Evolutionary conservation across 2,888 invertebrate genomes (phyloP), one percentile per base, ranked within the genome.

Genomic region (Kuschelorhynchus macadamiae): DNA sequence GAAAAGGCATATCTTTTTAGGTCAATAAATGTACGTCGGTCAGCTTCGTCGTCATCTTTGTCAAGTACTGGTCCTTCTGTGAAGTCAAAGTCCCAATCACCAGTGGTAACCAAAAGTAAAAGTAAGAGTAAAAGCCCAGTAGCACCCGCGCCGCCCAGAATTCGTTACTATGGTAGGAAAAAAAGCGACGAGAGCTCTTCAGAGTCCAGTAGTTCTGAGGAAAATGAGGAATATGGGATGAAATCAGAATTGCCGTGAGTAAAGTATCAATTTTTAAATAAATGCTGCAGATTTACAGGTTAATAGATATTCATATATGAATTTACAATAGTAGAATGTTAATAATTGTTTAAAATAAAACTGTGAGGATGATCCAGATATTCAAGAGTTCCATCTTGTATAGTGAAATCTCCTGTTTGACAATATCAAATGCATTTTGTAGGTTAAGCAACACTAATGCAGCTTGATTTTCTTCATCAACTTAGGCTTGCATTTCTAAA

Each of bases 161-260:
- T 87, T 59, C 83, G 88, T 62, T 88, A 88, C 76, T 88, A 88
- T 74, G 88, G 88, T 18, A 81, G 88, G 39, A 86, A 85, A 72
- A 85, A 85, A 64, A 87, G 86, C 33, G 85, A 87, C 72, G 85
- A 86, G 42, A 86, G 87, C 33, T 86, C 87, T 0, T 85, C 86
- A 5, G 85, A 84, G 52, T 79, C 84, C 59, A 56, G 56, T 39
- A 50, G 44, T 33, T 8, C 46, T 12, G 61, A 56, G 12, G 82
- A 79, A 41, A 81, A 81, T 36, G 79, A 80, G 52, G 75, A 76
- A 57, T 67, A 65, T 39, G 76, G 76, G 46, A 73, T 70, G 67
- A 77, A 75, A 73, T 74, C 72, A 72, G 61, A 33, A 21, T 21
- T 66, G 57, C 52, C 68, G 72, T 74, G 60, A 71, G 72, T 71